Percentiles rank a stretch among this genome's conserved stretches.
phyloP scores from a whole-genome alignment of 2,888 invertebrate species.

The Pherbina coryleti region DNA sequence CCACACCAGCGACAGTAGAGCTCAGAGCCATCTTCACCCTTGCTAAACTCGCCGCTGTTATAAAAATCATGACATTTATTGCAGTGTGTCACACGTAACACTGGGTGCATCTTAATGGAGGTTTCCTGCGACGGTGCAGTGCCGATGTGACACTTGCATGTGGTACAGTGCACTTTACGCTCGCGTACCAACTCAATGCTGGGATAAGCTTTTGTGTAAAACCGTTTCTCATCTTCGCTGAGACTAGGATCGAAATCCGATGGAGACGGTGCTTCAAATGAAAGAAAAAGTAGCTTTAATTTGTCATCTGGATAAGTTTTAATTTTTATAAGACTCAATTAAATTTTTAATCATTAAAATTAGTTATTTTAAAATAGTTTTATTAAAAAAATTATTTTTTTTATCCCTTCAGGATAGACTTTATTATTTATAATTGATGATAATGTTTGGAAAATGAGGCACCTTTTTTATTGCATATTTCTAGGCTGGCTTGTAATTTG shows the following conservation, averaged over 20 bases:
- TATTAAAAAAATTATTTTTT: too few relatives aligned
- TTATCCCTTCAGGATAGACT: too few relatives aligned
- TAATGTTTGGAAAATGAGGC: too few relatives aligned
- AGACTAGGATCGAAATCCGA: conserved; percentile 73
- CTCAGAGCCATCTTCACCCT: conserved; percentile 87
- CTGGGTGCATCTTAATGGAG: conserved; percentile 80
- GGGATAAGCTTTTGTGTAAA: conserved; percentile 72
- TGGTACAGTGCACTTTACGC: conserved; percentile 79
- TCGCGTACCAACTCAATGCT: conserved; percentile 74
- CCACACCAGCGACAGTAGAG: conserved; percentile 88
- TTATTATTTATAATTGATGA: too few relatives aligned
- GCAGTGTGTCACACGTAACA: conserved; percentile 80
- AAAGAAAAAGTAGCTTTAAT: background rate
- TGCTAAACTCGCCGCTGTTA: conserved; percentile 84
- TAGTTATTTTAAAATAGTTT: too few relatives aligned
- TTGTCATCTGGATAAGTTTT: too few relatives aligned
- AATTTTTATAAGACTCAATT: too few relatives aligned
- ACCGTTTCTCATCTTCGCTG: conserved; percentile 71
- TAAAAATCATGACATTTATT: conserved; percentile 82
- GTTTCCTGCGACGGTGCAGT: conserved; percentile 76
- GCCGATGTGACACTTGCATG: conserved; percentile 82
- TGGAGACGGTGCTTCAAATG: conserved; percentile 40
- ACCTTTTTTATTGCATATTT: too few relatives aligned
- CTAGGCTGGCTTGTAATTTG: too few relatives aligned
- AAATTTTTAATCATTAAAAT: too few relatives aligned